Evolutionary conservation across 2,113 vertebrate species (phyloP).

Genomic region (Tupaia chinensis): DNA sequence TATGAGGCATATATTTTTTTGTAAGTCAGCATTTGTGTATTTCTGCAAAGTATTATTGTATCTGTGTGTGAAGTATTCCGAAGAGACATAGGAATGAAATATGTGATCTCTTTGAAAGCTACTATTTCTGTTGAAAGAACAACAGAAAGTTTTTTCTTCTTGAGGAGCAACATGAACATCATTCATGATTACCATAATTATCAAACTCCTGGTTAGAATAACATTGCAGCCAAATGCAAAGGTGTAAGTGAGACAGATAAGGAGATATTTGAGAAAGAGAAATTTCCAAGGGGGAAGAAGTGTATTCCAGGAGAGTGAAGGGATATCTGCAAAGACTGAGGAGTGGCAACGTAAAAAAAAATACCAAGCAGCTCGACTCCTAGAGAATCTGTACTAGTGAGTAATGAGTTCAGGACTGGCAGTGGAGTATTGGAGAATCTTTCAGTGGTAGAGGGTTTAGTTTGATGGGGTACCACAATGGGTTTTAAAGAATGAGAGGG

Average conservation of each 20-base stretch:
- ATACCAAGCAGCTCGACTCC: neutral
- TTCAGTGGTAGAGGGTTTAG: neutral
- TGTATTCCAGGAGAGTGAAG: conserved; percentile 2
- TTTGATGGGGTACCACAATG: conserved; percentile 7
- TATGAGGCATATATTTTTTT: conserved; percentile 43
- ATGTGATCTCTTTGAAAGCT: neutral
- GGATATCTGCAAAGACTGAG: neutral
- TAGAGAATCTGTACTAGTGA: conserved; percentile 18
- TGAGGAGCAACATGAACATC: neutral
- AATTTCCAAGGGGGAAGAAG: conserved; percentile 27
- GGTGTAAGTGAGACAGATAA: neutral
- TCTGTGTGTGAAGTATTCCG: neutral
- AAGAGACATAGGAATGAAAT: conserved; percentile 48
- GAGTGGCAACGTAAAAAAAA: neutral
- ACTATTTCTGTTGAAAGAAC: conserved; percentile 9
- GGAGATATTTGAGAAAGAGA: neutral
- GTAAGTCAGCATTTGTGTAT: conserved; percentile 55
- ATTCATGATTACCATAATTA: conserved; percentile 39
- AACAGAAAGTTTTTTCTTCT: neutral
- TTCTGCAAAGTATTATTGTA: conserved; percentile 28
- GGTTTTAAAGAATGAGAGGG: conserved; percentile 45
- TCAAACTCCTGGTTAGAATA: neutral
- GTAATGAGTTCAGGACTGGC: conserved; percentile 27
- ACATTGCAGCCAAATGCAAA: neutral
- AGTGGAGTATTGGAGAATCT: neutral